Evolutionary conservation across 1,140 invertebrate genomes (phyloP), one percentile per base, ranked within the genome.

Genomic region (Gryllus bimaculatus): DNA sequence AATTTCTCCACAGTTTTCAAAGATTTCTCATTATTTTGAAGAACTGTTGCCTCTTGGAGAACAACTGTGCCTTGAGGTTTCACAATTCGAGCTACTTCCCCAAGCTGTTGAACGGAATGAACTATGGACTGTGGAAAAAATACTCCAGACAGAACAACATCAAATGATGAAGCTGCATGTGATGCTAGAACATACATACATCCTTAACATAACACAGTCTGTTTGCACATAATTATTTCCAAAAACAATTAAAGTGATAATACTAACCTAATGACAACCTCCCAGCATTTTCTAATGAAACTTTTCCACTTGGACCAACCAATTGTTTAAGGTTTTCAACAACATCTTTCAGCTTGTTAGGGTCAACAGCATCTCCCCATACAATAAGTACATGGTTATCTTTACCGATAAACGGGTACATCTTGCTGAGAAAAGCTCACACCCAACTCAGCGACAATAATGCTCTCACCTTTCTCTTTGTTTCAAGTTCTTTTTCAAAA

Each of bases 131-230:
- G 82, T 77, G 86, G 86, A 73, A 82, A 75, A 7, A 87, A n/a
- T 80, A 86, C 86, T 81, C 90, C 89, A 8, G 89, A 89, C 21
- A 92, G 80, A 82, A 92, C 86, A 4, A 88, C 82, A 82, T 92
- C 89, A 81, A 90, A 88, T 8, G 87, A 87, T 39, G 90, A 90
- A 54, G 85, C 84, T 20, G 84, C 82, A 80, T 88, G 85, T 78
- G 88, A 87, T 49, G 84, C 90, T 91, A 81, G 81, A 83, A 78
- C 73, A 77, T 26, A 83, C 81, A 18, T 39, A 47, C 13, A 8
- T 26, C 39, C 13, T 47, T 12, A 76, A 76, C 4, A 18, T 47
- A 76, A 75, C 13, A 18, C n/a, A 7, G 74, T 18, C 13, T n/a
- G 13, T 5, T 6, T n/a, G 8, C 74, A 12, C 4, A n/a, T 75